Evolutionary conservation across 1,140 invertebrate genomes (phyloP), one percentile per base, ranked within the genome.

Genomic region (Camponotus floridanus): DNA sequence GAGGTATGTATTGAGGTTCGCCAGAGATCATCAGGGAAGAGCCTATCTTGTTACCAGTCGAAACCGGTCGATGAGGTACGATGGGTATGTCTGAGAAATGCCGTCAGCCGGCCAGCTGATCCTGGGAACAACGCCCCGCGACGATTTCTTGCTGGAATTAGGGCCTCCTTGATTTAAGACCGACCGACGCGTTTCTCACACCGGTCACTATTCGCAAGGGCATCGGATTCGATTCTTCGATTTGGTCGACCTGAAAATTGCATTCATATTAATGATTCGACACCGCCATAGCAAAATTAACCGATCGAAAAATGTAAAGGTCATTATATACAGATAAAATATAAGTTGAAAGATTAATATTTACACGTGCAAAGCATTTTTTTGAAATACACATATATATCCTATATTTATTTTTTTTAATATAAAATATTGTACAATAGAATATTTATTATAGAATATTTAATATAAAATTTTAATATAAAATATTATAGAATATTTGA

Each of bases 61-160:
- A 61, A 94, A 94, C 92, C 92, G 93, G 93, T 94, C 92, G 93
- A 94, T 94, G 92, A 93, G 90, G 89, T 93, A 93, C 90, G 91
- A 91, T 85, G 78, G 91, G 92, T 91, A 93, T 93, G 93, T 89
- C 89, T 91, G 92, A 94, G 92, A 94, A 94, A 95, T 95, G 93
- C 90, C 92, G 93, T 94, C 94, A 93, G 93, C 86, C 93, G 81
- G 83, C 92, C 94, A 95, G 94, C 94, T 95, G 94, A 95, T 95
- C 94, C 93, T 95, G 94, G 94, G 94, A 95, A 95, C 93, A 94
- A 94, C 94, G 93, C 91, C 93, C 91, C 91, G 90, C 84, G 88
- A 91, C 88, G 78, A 88, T 92, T 94, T 95, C 93, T 94, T 94
- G 94, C 92, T 88, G 91, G 92, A 95, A 95, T 95, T 94, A 94